Percentiles rank a stretch among this genome's conserved stretches.
Evolutionary conservation across 2,888 invertebrate species (phyloP).

Genomic region (Mythimna vitellina): DNA sequence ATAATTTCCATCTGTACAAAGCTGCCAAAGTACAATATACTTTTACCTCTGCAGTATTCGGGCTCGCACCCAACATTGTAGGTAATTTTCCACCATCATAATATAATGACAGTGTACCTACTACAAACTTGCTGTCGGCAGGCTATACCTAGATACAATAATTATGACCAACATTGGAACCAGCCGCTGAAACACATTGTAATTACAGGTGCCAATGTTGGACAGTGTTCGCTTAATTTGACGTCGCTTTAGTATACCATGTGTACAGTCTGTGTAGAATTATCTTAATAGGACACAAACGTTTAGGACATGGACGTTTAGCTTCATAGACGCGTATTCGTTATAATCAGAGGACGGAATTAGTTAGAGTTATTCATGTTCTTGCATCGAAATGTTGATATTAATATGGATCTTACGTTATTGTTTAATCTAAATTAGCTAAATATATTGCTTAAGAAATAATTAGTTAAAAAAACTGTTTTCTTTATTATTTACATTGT

Average conservation of each 20-base stretch:
- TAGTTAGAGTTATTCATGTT: no score
- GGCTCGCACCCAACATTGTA: not conserved
- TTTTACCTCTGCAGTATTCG: constrained; percentile 3
- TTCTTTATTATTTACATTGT: no score
- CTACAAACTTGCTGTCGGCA: constrained; percentile 13
- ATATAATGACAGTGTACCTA: constrained; percentile 21
- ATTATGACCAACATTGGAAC: constrained; percentile 29
- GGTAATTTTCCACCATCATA: constrained; percentile 1
- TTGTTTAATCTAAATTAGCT: no score
- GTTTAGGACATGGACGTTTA: no score
- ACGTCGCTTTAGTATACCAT: not conserved
- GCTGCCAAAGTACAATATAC: not conserved
- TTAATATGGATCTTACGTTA: no score
- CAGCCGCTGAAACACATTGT: constrained; percentile 34
- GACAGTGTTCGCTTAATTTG: constrained; percentile 23
- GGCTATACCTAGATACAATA: constrained; percentile 31
- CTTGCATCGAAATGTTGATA: no score
- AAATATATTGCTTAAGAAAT: no score
- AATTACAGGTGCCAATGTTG: constrained; percentile 39
- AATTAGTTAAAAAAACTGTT: no score
- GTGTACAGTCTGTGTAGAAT: not conserved
- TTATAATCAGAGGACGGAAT: no score
- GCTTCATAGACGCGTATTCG: no score
- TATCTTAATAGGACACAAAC: not conserved
- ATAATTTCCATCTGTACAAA: not conserved